A percentile compares a stretch with the other conserved stretches of the same genome.
These are phyloP conservation scores for Thereva nobilitata DNA, from an alignment of 2,888 invertebrate species.

Conservation along the genomic window DNA sequence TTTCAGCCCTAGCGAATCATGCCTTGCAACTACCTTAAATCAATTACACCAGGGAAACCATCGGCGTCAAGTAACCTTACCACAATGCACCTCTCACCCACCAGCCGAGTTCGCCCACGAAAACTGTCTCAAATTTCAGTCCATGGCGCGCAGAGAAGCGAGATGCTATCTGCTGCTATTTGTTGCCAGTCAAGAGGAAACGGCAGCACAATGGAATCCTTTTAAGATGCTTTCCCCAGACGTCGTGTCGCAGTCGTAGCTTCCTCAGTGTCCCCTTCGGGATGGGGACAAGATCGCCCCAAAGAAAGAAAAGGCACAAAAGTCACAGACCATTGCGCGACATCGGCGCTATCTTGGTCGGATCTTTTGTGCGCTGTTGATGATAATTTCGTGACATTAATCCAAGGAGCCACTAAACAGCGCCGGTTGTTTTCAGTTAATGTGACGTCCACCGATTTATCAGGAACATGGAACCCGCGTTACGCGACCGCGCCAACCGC, in stretches of 20 bases:
- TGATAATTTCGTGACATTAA: constrained; percentile 52
- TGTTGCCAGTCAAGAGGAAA: constrained; percentile 4
- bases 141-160: background rate
- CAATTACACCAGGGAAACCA: too few species aligned
- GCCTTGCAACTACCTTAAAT: too few species aligned
- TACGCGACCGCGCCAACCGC: constrained; percentile 22
- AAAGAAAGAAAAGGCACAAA: constrained; percentile 11
- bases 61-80: constrained; percentile 15
- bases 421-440: constrained; percentile 30
- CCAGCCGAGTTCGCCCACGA: constrained; percentile 24
- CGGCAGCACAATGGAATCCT: constrained; percentile 46
- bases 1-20: too few species aligned
- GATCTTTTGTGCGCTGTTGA: constrained; percentile 46
- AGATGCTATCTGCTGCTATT: constrained; percentile 15
- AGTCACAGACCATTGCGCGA: constrained; percentile 42
- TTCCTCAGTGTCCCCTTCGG: constrained; percentile 38
- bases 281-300: constrained; percentile 34
- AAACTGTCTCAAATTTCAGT: constrained; percentile 44
- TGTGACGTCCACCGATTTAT: constrained; percentile 38
- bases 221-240: constrained; percentile 37
- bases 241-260: constrained; percentile 43
- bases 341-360: constrained; percentile 44
- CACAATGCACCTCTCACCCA: constrained; percentile 18
- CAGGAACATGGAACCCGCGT: constrained; percentile 38
- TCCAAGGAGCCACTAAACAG: constrained; percentile 28